A percentile compares a stretch with the other conserved stretches of the same genome.
Conservation (phyloP, 2,888 invertebrate genomes). For the Drosophila infuscata region DNA sequence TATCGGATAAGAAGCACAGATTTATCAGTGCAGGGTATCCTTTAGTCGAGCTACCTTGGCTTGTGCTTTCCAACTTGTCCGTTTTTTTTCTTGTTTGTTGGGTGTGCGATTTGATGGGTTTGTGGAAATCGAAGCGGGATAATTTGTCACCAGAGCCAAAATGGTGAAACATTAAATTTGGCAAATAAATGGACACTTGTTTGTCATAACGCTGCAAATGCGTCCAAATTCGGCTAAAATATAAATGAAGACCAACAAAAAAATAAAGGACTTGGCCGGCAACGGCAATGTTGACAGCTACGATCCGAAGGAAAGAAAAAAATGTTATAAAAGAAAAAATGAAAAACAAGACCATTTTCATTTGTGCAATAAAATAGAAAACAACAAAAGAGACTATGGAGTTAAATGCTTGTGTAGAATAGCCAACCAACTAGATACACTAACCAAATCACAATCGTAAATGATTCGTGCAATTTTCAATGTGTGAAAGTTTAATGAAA, state of each 20-base stretch:
- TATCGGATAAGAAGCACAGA: background rate
- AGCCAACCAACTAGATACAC: constrained; percentile 27
- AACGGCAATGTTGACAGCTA: constrained; percentile 36
- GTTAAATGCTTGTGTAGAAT: constrained; percentile 1
- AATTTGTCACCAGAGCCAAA: constrained; percentile 73
- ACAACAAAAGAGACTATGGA: constrained; percentile 46
- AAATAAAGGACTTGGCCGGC: constrained; percentile 34
- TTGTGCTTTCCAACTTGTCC: background rate
- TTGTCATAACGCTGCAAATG: constrained; percentile 80
- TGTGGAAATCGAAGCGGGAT: constrained; percentile 75
- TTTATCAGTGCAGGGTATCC: background rate
- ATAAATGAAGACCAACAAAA: constrained; percentile 45
- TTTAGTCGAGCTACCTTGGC: background rate
- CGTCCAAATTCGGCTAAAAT: constrained; percentile 71
- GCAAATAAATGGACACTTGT: constrained; percentile 81
- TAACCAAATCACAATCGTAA: background rate
- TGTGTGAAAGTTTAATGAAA: background rate
- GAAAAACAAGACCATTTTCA: constrained; percentile 79
- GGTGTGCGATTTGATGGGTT: constrained; percentile 49
- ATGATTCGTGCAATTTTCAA: background rate
- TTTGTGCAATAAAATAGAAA: constrained; percentile 76
- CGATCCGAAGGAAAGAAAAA: constrained; percentile 35
- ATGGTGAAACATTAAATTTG: constrained; percentile 80
- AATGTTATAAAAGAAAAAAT: constrained; percentile 46
- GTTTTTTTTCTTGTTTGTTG: constrained; percentile 5